Percentiles rank a stretch among this genome's conserved stretches.
phyloP scores from a whole-genome alignment of 2,797 vertebrate species.

The Clarias platycephalus region DNA sequence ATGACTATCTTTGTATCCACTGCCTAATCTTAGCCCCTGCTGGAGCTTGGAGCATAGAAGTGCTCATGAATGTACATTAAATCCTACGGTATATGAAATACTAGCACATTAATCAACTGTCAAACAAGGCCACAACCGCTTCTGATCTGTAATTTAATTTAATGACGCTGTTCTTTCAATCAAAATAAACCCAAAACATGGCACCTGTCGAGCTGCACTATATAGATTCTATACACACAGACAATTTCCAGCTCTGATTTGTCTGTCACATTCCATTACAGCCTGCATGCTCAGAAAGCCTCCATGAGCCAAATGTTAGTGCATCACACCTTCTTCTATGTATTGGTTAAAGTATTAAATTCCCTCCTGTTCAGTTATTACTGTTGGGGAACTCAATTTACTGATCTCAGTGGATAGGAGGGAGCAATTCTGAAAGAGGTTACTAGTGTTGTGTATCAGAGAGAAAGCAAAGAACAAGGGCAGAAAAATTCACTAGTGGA shows the following conservation, averaged over 20 bases:
- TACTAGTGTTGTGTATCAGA: slow-evolving; percentile 43
- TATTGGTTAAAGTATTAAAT: slow-evolving; percentile 58
- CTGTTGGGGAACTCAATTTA: slow-evolving; percentile 61
- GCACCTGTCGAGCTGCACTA: neutral
- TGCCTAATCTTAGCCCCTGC: slow-evolving; percentile 16
- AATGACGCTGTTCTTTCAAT: neutral
- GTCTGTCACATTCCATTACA: slow-evolving; percentile 73
- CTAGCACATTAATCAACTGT: neutral
- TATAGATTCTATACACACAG: slow-evolving; percentile 54
- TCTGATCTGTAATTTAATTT: neutral
- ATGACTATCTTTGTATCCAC: slow-evolving; percentile 1
- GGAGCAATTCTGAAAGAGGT: slow-evolving; percentile 57
- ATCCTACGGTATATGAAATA: neutral
- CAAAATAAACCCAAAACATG: neutral
- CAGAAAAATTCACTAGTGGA: neutral
- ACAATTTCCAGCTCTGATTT: slow-evolving; percentile 71
- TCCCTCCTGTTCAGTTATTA: slow-evolving; percentile 60
- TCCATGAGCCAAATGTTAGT: slow-evolving; percentile 59
- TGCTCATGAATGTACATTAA: slow-evolving; percentile 16
- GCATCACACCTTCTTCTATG: slow-evolving; percentile 62
- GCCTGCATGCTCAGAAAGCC: slow-evolving; percentile 61
- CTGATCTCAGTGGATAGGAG: slow-evolving; percentile 58
- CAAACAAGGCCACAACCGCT: neutral
- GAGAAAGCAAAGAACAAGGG: neutral
- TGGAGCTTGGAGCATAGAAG: slow-evolving; percentile 36